Evolutionary conservation across 2,113 vertebrate species (phyloP), one percentile per base, ranked within the genome.

Genomic region (Pan paniscus): DNA sequence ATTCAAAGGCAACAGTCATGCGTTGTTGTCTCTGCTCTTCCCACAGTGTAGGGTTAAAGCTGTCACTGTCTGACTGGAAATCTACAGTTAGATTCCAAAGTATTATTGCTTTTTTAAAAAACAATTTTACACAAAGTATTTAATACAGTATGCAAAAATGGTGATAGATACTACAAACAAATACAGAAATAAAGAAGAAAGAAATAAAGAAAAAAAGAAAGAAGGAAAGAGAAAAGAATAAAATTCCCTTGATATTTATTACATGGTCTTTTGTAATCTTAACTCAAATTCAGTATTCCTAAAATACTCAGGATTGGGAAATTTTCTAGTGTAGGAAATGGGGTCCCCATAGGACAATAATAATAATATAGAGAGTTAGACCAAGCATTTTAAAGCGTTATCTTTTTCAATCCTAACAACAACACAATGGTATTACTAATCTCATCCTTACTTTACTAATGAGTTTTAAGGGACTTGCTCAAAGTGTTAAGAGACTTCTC

Each of bases 11-110:
- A 98, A 99, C 99, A 5, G 99, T 99, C 99, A 99, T 99, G 55
- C 99, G 99, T 97, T 99, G 99, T 98, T 99, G 99, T 97, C 99
- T 98, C 98, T 99, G 99, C 97, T 99, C 99, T 98, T 99, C 99
- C 99, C 99, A 99, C 50, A 99, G 98, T 2, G 99, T 99, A 23
- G 99, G 99, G 98, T 99, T 99, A 98, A 99, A 99, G 93, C 99
- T 99, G 98, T 99, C 99, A 38, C 99, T 99, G 99, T 99, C 99
- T 5, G 99, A 99, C 98, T 99, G 99, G 99, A 99, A 99, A 99
- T 99, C 99, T 99, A 97, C 5, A 97, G 97, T 97, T 95, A n/a
- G 70, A 96, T 64, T 75, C 70, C 88, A 95, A 96, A 98, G 43
- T 40, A 96, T 95, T 97, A 97, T 0, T 97, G 73, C 17, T 90